Base-by-base conservation (phyloP, 2,888 invertebrate species). In the Aethes cnicana region DNA sequence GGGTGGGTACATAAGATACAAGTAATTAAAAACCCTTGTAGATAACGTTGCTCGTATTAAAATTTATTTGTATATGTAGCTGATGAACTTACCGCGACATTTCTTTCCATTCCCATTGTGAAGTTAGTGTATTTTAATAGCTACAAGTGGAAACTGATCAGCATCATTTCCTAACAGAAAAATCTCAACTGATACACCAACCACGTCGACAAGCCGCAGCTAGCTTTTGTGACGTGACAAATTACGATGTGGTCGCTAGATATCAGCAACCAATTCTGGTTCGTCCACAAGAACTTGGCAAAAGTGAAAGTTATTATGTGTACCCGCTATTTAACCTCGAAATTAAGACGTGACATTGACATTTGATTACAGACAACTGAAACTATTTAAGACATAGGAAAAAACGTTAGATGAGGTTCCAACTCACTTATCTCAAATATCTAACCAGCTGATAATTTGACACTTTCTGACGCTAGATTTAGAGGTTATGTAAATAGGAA, bases 61-160 rank as follows among this genome's bases (percentile, higher is more conserved):
- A n/a, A n/a, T n/a, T n/a, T n/a, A n/a, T n/a, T n/a, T n/a, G n/a
- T n/a, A n/a, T n/a, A n/a, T n/a, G n/a, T n/a, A n/a, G n/a, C n/a
- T n/a, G n/a, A n/a, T n/a, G n/a, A 20, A 66, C 72, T 72, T 72
- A 84, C 84, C 75, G 59, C 42, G 21, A 59, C 67, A 58, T 67
- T 61, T 59, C 78, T 81, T 56, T 83, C 83, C 76, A 83, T 74
- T 35, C 84, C 84, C 84, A 84, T 84, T 63, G 60, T 77, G 36
- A 53, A 47, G 23, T 7, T 30, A n/a, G 20, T 12, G 12, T 5
- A 17, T 14, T 7, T 20, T 1, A 7, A 9, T 20, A 20, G 8
- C 25, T 52, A 26, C 9, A 18, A 30, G 5, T 12, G 30, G 14
- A 30, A 30, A 23, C 30, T 4, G 7, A 14, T 14, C 7, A 41